Evolutionary conservation across 2,113 vertebrate genomes (phyloP).

Genomic region (Hucho hucho): DNA sequence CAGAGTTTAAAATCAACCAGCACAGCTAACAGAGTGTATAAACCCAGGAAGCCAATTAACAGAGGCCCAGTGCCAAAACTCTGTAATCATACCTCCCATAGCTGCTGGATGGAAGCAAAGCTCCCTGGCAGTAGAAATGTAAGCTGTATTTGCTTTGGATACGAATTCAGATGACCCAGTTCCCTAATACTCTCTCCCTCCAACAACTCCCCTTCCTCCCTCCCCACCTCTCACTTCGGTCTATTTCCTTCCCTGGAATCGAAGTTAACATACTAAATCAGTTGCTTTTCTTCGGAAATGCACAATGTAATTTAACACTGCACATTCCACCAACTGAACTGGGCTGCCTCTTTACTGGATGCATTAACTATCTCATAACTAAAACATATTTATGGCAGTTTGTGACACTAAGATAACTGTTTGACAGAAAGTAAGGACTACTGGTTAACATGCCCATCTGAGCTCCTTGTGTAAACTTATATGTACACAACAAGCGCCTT

Average conservation of each 20-base stretch:
- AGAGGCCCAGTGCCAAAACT: not conserved
- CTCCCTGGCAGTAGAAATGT: conserved; percentile 35
- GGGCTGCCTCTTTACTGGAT: no score
- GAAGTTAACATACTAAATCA: conserved; percentile 42
- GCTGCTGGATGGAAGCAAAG: conserved; percentile 43
- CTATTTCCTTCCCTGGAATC: conserved; percentile 40
- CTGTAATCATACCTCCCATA: not conserved
- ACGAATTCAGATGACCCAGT: conserved; percentile 69
- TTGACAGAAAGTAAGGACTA: not conserved
- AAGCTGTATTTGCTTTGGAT: conserved; percentile 66
- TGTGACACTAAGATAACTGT: not conserved
- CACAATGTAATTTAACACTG: no score
- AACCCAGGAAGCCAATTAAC: not conserved
- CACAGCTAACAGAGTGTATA: no score
- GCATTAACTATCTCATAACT: no score
- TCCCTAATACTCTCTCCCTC: conserved; percentile 48
- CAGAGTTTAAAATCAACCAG: no score
- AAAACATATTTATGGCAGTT: not conserved
- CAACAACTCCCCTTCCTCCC: conserved; percentile 8
- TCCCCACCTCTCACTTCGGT: conserved; percentile 13
- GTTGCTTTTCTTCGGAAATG: conserved; percentile 9
- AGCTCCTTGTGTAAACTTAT: not conserved
- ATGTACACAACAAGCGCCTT: not conserved
- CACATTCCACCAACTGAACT: no score
- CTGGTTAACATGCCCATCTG: not conserved